phyloP scores from a whole-genome alignment of 2,888 invertebrate genomes.

The Trissolcus japonicus region DNA sequence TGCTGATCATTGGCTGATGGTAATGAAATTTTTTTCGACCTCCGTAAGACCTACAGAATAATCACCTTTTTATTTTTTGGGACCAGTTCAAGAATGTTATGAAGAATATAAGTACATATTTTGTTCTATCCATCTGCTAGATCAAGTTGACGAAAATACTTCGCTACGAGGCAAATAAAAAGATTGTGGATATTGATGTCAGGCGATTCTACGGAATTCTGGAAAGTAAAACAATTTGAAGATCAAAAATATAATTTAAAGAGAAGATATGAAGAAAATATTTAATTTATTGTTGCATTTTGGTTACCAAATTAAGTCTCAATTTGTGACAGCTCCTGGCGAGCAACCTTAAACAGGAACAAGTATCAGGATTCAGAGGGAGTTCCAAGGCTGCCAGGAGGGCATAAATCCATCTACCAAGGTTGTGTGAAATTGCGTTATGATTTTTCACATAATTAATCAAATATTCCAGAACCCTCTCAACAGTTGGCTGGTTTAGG shows the following conservation, averaged over 20 bases:
- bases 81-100: background rate
- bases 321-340: slow-evolving; percentile 81
- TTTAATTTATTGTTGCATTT: background rate
- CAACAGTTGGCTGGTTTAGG: slow-evolving; percentile 77
- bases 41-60: too few relatives aligned
- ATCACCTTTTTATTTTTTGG: too few relatives aligned
- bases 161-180: slow-evolving; percentile 85
- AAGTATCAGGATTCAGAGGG: slow-evolving; percentile 83
- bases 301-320: slow-evolving; percentile 74
- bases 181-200: slow-evolving; percentile 81
- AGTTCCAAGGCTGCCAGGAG: slow-evolving; percentile 81
- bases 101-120: background rate
- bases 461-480: slow-evolving; percentile 77
- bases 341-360: slow-evolving; percentile 80
- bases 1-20: too few relatives aligned
- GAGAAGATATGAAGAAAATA: background rate
- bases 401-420: slow-evolving; percentile 85
- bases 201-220: slow-evolving; percentile 55
- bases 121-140: slow-evolving; percentile 79
- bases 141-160: slow-evolving; percentile 86
- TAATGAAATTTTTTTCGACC: too few relatives aligned
- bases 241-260: background rate
- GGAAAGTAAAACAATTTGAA: slow-evolving; percentile 29
- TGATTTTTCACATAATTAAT: slow-evolving; percentile 73
- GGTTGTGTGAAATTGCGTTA: slow-evolving; percentile 71